Conservation (phyloP, 2,113 vertebrate species). For the Tonatia bakeri region DNA sequence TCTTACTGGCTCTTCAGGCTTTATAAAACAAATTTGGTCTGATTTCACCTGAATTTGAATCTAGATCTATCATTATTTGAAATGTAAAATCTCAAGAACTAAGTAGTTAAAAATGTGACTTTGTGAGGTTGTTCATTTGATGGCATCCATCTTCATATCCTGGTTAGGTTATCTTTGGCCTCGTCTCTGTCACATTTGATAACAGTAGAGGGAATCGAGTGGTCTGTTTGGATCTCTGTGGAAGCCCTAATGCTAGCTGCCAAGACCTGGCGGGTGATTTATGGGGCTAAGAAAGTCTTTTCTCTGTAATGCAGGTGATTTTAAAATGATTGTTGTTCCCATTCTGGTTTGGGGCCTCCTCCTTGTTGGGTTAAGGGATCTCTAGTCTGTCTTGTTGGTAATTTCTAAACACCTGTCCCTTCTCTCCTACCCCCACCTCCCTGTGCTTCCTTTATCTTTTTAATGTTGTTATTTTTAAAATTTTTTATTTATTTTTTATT, state of each 20-base stretch:
- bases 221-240: neutral
- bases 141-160: neutral
- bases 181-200: neutral
- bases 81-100: neutral
- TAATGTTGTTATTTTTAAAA: neutral
- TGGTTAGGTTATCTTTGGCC: neutral
- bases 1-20: neutral
- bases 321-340: neutral
- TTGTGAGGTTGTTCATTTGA: neutral
- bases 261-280: neutral
- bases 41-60: neutral
- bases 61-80: neutral
- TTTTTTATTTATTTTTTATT: too few relatives aligned
- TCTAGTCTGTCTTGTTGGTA: neutral
- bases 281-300: neutral
- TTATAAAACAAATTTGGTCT: neutral
- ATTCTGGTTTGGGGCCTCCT: neutral
- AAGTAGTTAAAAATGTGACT: neutral
- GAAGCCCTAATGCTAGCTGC: neutral
- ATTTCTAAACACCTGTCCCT: neutral
- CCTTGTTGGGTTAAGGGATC: neutral
- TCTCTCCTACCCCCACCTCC: too few relatives aligned
- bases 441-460: neutral
- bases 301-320: neutral
- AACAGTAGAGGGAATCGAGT: neutral